Base-by-base conservation (phyloP, 1,140 invertebrate genomes). In the Mamestra configurata region DNA sequence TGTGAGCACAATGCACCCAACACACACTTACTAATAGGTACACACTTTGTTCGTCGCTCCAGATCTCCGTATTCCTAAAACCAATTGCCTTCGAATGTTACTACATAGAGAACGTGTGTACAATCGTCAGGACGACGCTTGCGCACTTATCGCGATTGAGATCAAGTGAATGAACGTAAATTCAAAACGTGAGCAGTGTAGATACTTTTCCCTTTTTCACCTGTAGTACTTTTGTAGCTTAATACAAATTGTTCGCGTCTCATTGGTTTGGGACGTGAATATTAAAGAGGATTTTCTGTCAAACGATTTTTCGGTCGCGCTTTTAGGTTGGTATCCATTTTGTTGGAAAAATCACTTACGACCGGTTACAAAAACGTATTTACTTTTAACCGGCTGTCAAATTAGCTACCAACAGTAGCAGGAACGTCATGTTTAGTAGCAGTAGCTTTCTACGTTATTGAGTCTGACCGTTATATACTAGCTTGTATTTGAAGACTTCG, bases 111-210 rank as follows among this genome's bases (percentile, higher is more conserved):
- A 49, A 77, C 78, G 55, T 76, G 79, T 72, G 79, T 70, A 81
- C 40, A 57, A 57, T 80, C 57, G 43, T 64, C 40, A 73, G 75
- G 3, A 55, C 40, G 20, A 15, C 31, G 66, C 31, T 43, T 10
- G 57, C 73, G 68, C 49, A 78, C 78, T 77, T 84, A 84, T 84
- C 82, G 53, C 64, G 68, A 87, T 82, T 79, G 68, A 66, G 79
- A 84, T 86, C 81, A 76, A 82, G 66, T 57, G 61, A 78, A 81
- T 82, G 80, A 46, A 64, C 81, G 84, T 87, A 83, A 86, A 86
- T 81, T 84, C 77, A 68, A 71, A 81, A 87, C 86, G 86, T 87
- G 86, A 64, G 73, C 35, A 46, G 18, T 49, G 31, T 43, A 31
- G 22, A 43, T 75, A 46, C 53, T 40, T 61, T 59, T 61, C 20